These are phyloP conservation scores for Campopleginae sp. DNA, from an alignment of 2,888 invertebrate genomes.

Conservation along the genomic window DNA sequence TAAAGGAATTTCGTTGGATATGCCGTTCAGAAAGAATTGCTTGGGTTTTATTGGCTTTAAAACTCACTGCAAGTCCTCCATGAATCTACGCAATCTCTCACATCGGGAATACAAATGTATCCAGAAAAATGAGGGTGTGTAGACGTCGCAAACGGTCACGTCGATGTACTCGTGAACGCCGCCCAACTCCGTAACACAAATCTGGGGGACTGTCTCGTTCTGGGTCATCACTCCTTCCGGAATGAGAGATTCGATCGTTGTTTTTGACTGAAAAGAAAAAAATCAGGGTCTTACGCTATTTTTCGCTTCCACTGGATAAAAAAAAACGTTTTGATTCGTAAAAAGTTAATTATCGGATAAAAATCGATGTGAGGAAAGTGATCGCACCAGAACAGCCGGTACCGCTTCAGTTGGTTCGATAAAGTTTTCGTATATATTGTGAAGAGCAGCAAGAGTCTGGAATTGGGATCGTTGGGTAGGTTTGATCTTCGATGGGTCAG, in stretches of 20 bases:
- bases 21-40: background rate
- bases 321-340: background rate
- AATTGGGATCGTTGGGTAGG: constrained; percentile 25
- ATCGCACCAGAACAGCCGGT: constrained; percentile 75
- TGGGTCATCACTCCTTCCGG: constrained; percentile 76
- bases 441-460: constrained; percentile 68
- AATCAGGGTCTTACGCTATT: background rate
- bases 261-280: constrained; percentile 68
- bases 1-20: background rate
- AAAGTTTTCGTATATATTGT: constrained; percentile 70
- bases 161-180: constrained; percentile 67
- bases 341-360: background rate
- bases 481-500: constrained; percentile 46
- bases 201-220: constrained; percentile 76
- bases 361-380: background rate
- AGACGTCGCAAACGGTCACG: constrained; percentile 77
- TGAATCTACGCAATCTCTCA: constrained; percentile 72
- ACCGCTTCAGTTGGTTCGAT: constrained; percentile 72
- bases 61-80: constrained; percentile 77
- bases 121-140: constrained; percentile 81
- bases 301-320: too few species aligned
- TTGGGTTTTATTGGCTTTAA: background rate
- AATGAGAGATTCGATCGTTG: constrained; percentile 69
- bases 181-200: constrained; percentile 71
- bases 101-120: constrained; percentile 74